Percentiles rank a stretch among this genome's conserved stretches.
Evolutionary conservation across 2,797 vertebrate species (phyloP).

Genomic region (Naso thynnoides): DNA sequence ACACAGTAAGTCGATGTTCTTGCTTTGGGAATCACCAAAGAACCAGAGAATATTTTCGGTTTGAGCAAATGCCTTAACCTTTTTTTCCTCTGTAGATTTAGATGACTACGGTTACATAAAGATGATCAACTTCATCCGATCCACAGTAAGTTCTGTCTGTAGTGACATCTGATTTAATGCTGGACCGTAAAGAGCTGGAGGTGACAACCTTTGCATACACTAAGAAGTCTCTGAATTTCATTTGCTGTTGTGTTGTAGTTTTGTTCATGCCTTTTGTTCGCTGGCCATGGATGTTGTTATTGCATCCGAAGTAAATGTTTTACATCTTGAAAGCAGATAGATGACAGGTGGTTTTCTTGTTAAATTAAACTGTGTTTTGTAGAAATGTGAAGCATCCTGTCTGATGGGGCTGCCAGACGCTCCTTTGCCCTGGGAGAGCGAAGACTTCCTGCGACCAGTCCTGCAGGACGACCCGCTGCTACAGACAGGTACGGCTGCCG

Average conservation of each 20-base stretch:
- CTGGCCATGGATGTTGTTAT: neutral
- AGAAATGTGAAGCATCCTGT: conserved; percentile 88
- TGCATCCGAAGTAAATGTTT: neutral
- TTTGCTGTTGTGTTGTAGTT: neutral
- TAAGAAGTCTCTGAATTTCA: neutral
- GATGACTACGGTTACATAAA: conserved; percentile 96
- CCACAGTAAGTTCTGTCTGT: conserved; percentile 84
- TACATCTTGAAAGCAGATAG: too few relatives aligned
- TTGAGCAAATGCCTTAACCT: neutral
- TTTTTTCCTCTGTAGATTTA: conserved; percentile 82
- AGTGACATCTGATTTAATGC: neutral
- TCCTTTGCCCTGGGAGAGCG: conserved; percentile 90
- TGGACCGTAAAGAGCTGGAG: neutral
- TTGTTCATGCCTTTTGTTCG: neutral
- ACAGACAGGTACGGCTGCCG: conserved; percentile 88
- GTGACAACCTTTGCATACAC: neutral
- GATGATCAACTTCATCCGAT: conserved; percentile 94
- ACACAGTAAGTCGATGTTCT: conserved; percentile 83
- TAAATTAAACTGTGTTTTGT: conserved; percentile 17
- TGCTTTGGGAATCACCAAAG: neutral
- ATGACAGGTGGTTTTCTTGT: neutral
- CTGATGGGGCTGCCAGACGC: conserved; percentile 77
- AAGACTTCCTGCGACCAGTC: conserved; percentile 91
- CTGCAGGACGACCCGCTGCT: conserved; percentile 92
- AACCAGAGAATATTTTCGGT: neutral